Conservation (phyloP, 1,140 invertebrate species). For the Ceratina calcarata region DNA sequence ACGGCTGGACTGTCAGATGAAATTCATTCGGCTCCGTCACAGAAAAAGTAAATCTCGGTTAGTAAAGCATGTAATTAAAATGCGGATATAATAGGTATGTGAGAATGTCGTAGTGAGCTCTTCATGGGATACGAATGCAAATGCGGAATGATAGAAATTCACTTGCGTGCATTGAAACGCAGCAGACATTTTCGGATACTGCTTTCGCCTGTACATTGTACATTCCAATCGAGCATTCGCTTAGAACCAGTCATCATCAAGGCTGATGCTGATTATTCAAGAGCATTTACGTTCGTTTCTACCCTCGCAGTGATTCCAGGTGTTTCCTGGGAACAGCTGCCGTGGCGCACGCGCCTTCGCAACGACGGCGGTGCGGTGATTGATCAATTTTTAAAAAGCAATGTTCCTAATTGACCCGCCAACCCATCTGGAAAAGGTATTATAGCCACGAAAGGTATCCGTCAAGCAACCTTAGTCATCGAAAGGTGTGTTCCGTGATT, state of each 20-base stretch:
- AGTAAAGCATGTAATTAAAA: slow-evolving; percentile 15
- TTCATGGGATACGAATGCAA: no score
- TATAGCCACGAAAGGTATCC: slow-evolving; percentile 53
- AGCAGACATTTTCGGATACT: not conserved
- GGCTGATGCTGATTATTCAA: slow-evolving; percentile 56
- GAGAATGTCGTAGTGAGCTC: not conserved
- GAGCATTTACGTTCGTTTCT: slow-evolving; percentile 52
- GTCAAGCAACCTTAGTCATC: slow-evolving; percentile 73
- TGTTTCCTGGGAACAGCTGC: slow-evolving; percentile 69
- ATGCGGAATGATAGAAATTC: not conserved
- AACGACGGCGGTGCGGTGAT: slow-evolving; percentile 67
- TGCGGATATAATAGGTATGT: no score
- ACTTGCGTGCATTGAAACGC: not conserved
- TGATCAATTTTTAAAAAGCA: slow-evolving; percentile 78
- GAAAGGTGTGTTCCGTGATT: slow-evolving; percentile 71
- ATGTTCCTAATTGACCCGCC: slow-evolving; percentile 76
- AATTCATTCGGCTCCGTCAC: slow-evolving; percentile 28
- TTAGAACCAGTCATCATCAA: slow-evolving; percentile 17
- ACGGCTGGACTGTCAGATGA: slow-evolving; percentile 22
- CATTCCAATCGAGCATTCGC: not conserved
- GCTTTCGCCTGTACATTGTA: not conserved
- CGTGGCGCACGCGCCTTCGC: slow-evolving; percentile 68
- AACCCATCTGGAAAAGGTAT: slow-evolving; percentile 60
- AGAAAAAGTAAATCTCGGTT: slow-evolving; percentile 4
- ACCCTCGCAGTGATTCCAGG: slow-evolving; percentile 70